These are phyloP conservation scores for Cirrhinus molitorella DNA, from an alignment of 2,797 vertebrate species.

Conservation along the genomic window DNA sequence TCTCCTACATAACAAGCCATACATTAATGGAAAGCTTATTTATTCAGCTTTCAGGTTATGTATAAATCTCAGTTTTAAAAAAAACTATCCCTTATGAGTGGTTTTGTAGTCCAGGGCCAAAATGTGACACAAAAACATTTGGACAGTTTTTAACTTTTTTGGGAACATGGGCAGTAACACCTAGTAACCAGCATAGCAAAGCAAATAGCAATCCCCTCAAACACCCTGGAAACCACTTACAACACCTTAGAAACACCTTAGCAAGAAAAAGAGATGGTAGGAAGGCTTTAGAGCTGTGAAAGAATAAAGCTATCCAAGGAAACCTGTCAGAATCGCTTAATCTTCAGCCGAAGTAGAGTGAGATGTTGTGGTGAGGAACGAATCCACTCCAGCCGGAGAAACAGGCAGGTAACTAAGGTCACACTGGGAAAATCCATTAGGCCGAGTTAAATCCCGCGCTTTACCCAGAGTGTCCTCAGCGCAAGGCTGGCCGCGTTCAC, in stretches of 20 bases:
- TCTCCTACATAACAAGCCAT: too few species aligned
- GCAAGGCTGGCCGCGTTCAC: not conserved
- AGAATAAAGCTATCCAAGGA: not conserved
- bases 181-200: too few species aligned
- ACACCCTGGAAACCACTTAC: not conserved
- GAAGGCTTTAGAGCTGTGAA: not conserved
- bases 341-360: not conserved
- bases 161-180: not conserved
- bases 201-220: not conserved
- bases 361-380: constrained; percentile 26
- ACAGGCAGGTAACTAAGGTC: constrained; percentile 50
- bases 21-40: too few species aligned
- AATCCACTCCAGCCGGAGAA: constrained; percentile 9
- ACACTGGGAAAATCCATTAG: constrained; percentile 59
- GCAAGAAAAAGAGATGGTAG: not conserved
- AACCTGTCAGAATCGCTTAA: not conserved
- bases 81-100: too few species aligned
- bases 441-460: constrained; percentile 51
- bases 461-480: constrained; percentile 56
- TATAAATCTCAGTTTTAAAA: too few species aligned
- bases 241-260: not conserved
- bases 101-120: too few species aligned
- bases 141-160: not conserved
- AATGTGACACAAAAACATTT: too few species aligned
- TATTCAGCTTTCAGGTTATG: too few species aligned